Conservation (phyloP, 2,888 invertebrate species). For the Cataglyphis rosenhaueri region DNA sequence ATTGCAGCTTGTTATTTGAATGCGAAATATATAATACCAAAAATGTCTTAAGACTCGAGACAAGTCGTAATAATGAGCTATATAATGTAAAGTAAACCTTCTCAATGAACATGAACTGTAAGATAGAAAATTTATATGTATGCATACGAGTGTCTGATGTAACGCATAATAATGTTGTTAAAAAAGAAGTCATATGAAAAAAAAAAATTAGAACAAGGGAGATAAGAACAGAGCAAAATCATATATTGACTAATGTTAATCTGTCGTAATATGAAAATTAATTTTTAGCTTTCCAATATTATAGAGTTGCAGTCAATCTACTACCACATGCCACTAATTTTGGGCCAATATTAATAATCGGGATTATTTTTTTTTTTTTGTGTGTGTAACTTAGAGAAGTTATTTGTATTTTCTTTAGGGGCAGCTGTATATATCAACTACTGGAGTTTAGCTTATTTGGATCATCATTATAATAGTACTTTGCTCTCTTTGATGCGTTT, state of each 20-base stretch:
- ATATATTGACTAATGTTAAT: conserved; percentile 61
- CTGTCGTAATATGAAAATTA: conserved; percentile 62
- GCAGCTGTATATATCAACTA: conserved; percentile 80
- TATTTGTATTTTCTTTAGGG: conserved; percentile 81
- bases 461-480: conserved; percentile 66
- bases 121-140: conserved; percentile 39
- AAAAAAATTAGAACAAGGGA: conserved; percentile 44
- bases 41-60: conserved; percentile 63
- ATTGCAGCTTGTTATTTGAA: conserved; percentile 70
- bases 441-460: conserved; percentile 80
- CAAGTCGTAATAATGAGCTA: conserved; percentile 42
- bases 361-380: conserved; percentile 60
- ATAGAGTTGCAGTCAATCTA: conserved; percentile 78
- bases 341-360: conserved; percentile 80
- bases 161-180: conserved; percentile 66
- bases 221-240: conserved; percentile 62
- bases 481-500: conserved; percentile 64
- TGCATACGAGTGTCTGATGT: conserved; percentile 52
- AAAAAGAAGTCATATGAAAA: conserved; percentile 55
- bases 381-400: conserved; percentile 71
- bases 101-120: conserved; percentile 54
- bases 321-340: conserved; percentile 77
- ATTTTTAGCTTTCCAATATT: conserved; percentile 73
- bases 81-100: conserved; percentile 36
- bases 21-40: conserved; percentile 64